Base-by-base conservation (phyloP, 2,797 vertebrate species). In the Crocidura indochinensis region DNA sequence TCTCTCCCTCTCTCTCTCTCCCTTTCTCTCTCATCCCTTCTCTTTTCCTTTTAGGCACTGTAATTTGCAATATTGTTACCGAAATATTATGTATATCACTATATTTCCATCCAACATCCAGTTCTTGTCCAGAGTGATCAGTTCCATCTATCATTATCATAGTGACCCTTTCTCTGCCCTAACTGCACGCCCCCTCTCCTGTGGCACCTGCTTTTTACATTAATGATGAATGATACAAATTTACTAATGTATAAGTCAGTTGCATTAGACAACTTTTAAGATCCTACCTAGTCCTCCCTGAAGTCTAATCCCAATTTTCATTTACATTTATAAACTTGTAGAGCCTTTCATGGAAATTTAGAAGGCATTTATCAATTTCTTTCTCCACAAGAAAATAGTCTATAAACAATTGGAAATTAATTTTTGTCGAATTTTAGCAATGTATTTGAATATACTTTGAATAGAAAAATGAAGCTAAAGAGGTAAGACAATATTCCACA, bases 401-500 rank as follows among this genome's bases (percentile, higher is more conserved):
- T 51, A 90, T 65, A 80, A 71, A 76, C n/a, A 72, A 68, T 2
- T 81, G 29, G 49, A 88, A 91, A 79, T n/a, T 71, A 86, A 6
- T 38, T 92, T 38, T 71, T 47, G 62, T 10, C 74, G 51, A 78
- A 68, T 90, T 91, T 86, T 68, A 90, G 10, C 17, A 56, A 88
- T 53, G 53, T 75, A 94, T 81, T 84, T 90, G 49, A 91, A 84
- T 67, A 38, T 72, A 85, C 19, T 82, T 82, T 87, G 67, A 92
- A 87, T 62, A 84, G 62, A 84, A 17, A 86, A 60, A 92, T 51
- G n/a, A 84, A 2, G 44, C 9, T 84, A 2, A 86, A 82, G 15
- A 78, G 74, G 22, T 29, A 76, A 53, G 69, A 80, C n/a, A 90
- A 86, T 71, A 29, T 20, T 80, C 88, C 19, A 60, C 56, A 60